phyloP scores from a whole-genome alignment of 2,888 invertebrate genomes.

The Drosophila rubida region DNA sequence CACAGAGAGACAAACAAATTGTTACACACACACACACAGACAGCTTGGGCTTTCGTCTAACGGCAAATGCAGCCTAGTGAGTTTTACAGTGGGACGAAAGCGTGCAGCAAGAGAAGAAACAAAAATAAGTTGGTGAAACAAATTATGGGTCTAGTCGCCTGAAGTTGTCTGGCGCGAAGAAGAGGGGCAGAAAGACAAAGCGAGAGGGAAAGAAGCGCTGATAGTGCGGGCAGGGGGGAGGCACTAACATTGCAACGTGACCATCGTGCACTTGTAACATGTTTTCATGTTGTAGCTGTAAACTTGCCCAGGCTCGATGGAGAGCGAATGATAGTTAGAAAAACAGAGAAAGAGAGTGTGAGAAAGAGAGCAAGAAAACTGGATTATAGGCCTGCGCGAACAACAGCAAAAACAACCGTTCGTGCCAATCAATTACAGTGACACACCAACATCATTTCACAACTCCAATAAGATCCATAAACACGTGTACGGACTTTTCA shows the following conservation, averaged over 20 bases:
- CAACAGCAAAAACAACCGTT: conserved; percentile 25
- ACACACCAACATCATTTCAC: neutral
- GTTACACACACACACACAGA: conserved; percentile 4
- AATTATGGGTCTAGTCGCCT: conserved; percentile 50
- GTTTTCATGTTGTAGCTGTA: conserved; percentile 69
- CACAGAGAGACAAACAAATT: conserved; percentile 6
- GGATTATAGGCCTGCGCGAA: conserved; percentile 61
- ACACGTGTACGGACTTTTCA: too few relatives aligned
- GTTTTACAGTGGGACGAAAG: conserved; percentile 35
- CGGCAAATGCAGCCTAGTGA: conserved; percentile 53
- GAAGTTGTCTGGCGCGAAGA: conserved; percentile 19
- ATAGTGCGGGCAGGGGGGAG: neutral
- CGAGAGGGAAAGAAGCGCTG: neutral
- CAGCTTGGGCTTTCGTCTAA: conserved; percentile 42
- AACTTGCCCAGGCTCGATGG: conserved; percentile 66
- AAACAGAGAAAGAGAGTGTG: conserved; percentile 25
- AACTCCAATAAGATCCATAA: neutral
- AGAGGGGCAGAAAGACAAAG: neutral
- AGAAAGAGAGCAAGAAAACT: conserved; percentile 55
- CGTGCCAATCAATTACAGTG: conserved; percentile 31
- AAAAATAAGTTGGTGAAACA: conserved; percentile 62
- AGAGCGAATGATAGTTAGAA: conserved; percentile 11
- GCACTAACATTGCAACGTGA: conserved; percentile 75
- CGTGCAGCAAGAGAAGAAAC: conserved; percentile 54
- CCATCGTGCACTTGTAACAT: conserved; percentile 75